Evolutionary conservation across 2,113 vertebrate species (phyloP).

Genomic region (Vanacampus margaritifer): DNA sequence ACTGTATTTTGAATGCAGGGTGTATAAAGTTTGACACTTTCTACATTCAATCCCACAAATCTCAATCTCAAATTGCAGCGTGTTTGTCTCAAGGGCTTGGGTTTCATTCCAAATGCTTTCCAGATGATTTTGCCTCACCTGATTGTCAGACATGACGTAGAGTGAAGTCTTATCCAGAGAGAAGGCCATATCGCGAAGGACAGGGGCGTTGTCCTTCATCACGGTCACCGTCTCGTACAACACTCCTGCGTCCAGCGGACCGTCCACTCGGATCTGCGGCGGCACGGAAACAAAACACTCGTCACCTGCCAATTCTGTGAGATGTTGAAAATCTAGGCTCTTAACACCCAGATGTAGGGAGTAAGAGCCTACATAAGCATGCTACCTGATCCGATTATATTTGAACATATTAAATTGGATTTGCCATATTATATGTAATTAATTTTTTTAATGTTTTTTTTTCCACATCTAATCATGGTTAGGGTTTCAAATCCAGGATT

Average conservation of each 20-base stretch:
- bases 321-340: not conserved
- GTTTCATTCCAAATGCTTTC: slow-evolving; percentile 9
- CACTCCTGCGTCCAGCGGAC: slow-evolving; percentile 78
- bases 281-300: slow-evolving; percentile 9
- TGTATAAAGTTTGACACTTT: not conserved
- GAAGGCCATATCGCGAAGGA: slow-evolving; percentile 94
- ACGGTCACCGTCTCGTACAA: slow-evolving; percentile 87
- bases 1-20: not conserved
- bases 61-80: not conserved
- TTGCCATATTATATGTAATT: not conserved
- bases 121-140: slow-evolving; percentile 72
- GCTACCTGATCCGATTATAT: not conserved
- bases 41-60: not conserved
- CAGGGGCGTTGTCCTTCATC: slow-evolving; percentile 83
- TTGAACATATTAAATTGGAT: not conserved
- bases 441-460: not conserved
- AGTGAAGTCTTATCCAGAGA: slow-evolving; percentile 83
- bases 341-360: not conserved
- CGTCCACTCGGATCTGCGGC: slow-evolving; percentile 85
- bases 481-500: not conserved
- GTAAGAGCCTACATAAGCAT: not conserved
- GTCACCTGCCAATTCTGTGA: not conserved
- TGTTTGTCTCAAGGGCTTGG: slow-evolving; percentile 20
- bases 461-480: not conserved
- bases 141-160: slow-evolving; percentile 86